phyloP scores from a whole-genome alignment of 2,113 vertebrate species.

The Eudyptes chrysolophus region DNA sequence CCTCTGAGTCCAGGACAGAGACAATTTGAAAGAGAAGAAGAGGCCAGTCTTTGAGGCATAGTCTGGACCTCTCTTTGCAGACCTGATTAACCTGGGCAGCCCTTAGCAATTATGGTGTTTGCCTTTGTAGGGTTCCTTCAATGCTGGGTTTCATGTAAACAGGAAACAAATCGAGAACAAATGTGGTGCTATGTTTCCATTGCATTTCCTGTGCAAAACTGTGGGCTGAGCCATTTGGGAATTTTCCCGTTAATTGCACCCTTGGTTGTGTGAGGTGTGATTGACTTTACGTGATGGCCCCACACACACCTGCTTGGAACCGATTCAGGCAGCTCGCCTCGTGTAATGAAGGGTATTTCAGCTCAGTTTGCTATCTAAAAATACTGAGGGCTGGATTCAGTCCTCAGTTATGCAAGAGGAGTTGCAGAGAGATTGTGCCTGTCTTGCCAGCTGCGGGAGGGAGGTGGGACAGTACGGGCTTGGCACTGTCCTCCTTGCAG shows the following conservation, averaged over 20 bases:
- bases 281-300: neutral
- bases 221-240: neutral
- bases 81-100: neutral
- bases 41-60: neutral
- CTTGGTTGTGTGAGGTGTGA: neutral
- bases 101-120: neutral
- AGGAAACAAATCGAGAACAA: slow-evolving; percentile 16
- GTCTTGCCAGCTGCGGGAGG: neutral
- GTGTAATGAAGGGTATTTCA: neutral
- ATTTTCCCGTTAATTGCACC: neutral
- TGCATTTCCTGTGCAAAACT: slow-evolving; percentile 10
- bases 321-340: neutral
- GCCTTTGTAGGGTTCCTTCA: neutral
- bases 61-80: neutral
- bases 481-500: neutral
- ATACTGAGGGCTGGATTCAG: neutral
- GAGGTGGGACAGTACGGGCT: neutral
- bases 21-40: neutral
- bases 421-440: neutral
- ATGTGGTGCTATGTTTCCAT: neutral
- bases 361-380: neutral
- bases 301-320: neutral
- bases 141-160: neutral
- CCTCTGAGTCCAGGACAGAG: neutral
- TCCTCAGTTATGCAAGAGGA: neutral